Evolutionary conservation across 1,140 invertebrate genomes (phyloP).

Genomic region (Vanessa tameamea): DNA sequence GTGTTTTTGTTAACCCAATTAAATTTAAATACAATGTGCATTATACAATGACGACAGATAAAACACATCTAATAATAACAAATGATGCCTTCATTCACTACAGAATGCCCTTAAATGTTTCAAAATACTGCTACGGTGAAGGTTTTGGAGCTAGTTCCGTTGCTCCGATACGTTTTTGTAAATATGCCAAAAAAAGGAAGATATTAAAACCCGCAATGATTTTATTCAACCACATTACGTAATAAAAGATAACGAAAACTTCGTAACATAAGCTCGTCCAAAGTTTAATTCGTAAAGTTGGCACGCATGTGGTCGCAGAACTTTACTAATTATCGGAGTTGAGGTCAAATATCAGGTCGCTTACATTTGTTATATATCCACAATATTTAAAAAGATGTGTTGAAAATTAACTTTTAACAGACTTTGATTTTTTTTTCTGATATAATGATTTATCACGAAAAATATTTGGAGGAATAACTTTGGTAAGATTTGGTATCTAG

Average conservation of each 20-base stretch:
- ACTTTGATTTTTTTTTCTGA: no score
- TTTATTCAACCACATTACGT: not conserved
- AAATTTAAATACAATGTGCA: no score
- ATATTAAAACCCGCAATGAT: not conserved
- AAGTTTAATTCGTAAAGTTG: slow-evolving; percentile 11
- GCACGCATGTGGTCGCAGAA: not conserved
- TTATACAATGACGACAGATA: no score
- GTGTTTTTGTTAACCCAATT: no score
- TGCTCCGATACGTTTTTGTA: not conserved
- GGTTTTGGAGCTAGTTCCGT: no score
- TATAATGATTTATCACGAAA: no score
- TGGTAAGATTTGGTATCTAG: no score
- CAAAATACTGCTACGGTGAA: no score
- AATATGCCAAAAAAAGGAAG: not conserved
- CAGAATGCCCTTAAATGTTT: no score
- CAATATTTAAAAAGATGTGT: not conserved
- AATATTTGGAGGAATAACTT: no score
- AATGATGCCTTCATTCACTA: no score
- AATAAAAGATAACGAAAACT: slow-evolving; percentile 8
- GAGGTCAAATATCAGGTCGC: not conserved
- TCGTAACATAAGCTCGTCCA: not conserved
- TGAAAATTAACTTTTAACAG: not conserved
- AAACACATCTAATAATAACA: no score
- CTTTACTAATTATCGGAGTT: slow-evolving; percentile 8
- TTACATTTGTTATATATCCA: not conserved